Evolutionary conservation across 2,888 invertebrate genomes (phyloP), one percentile per base, ranked within the genome.

Genomic region (Oxytorus armatus): DNA sequence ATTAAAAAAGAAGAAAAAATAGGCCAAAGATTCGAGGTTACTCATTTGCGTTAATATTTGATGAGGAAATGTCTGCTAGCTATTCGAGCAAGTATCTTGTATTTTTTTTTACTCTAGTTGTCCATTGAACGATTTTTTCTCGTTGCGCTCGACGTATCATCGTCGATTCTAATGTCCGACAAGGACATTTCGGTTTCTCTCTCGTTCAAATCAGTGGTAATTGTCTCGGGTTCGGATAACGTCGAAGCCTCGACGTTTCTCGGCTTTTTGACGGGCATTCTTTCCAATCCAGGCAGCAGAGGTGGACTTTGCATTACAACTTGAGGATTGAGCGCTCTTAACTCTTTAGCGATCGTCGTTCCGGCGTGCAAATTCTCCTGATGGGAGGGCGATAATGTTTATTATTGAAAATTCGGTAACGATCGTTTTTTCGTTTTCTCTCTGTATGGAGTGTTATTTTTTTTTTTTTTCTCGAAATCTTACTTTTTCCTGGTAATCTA

Each of bases 281-380:
- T 74, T 63, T 77, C 73, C 0, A 16, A 23, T 1, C 42, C 66
- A 7, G 74, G 44, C 36, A 65, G 36, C 21, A 73, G 10, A 5
- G 77, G 80, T 7, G 77, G 57, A 59, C 73, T 74, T 29, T 73
- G 49, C 11, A 44, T 5, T 33, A 74, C 11, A 44, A 59, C 49
- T 44, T 74, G 77, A 3, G 68, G 69, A 70, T 74, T 77, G 11
- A 70, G 10, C 14, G 59, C 65, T 53, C 51, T 74, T 25, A 68
- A 18, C 47, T 77, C 77, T 25, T 65, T 70, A 25, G 55, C 74
- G 4, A 66, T 69, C 51, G 63, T 55, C 18, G 61, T 36, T 47
- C 57, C 63, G 11, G 68, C 57, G 10, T 73, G 51, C 29, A 77
- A 3, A n/a, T 57, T 77, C 21, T 77, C 77, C 77, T 77, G 65